Evolutionary conservation across 2,888 invertebrate genomes (phyloP).

Genomic region (Piscicola geometra): DNA sequence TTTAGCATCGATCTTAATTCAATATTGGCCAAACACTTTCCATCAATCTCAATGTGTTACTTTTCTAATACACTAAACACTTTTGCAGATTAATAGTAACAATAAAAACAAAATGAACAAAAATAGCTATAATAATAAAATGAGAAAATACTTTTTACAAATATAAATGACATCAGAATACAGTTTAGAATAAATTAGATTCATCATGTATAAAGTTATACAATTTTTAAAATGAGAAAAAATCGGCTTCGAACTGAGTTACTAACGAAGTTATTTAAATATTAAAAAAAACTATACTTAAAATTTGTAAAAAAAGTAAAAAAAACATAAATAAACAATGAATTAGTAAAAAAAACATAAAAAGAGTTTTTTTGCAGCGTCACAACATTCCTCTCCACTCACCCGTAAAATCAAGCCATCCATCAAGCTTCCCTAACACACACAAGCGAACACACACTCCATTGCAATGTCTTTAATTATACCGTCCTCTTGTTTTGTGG

Average conservation of each 20-base stretch:
- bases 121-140: too few species aligned
- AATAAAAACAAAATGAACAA: too few species aligned
- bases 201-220: too few species aligned
- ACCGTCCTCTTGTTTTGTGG: neutral
- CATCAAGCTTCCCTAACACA: neutral
- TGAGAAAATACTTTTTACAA: too few species aligned
- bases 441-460: neutral
- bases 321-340: neutral
- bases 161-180: too few species aligned
- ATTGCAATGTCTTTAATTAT: neutral
- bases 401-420: constrained; percentile 13
- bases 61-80: neutral
- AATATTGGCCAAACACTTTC: neutral
- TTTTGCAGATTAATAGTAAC: neutral
- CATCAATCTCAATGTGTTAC: constrained; percentile 2
- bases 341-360: neutral
- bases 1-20: constrained; percentile 1
- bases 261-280: too few species aligned
- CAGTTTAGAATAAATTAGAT: too few species aligned
- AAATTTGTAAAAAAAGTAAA: neutral
- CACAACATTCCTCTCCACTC: neutral
- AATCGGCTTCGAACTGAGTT: too few species aligned
- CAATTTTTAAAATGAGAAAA: neutral
- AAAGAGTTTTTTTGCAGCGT: neutral
- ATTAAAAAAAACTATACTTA: neutral